phyloP scores from a whole-genome alignment of 1,140 invertebrate genomes.

The Papilio xuthus region DNA sequence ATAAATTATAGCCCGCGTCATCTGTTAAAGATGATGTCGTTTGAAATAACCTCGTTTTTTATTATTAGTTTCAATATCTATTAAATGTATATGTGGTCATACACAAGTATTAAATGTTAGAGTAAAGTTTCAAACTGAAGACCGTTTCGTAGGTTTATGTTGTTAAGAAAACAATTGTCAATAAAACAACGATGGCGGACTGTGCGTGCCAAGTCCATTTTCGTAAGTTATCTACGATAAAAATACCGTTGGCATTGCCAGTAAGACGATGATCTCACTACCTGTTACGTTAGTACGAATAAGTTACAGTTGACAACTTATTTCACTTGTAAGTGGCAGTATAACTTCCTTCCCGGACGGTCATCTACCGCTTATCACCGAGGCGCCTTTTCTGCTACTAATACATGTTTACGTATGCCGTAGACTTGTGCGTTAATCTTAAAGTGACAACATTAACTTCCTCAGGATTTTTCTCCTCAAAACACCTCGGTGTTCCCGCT shows the following conservation, averaged over 20 bases:
- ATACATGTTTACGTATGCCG: background rate
- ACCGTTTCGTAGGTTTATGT: background rate
- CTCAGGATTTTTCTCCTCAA: background rate
- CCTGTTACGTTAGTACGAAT: conserved; percentile 17
- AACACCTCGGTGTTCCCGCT: no score
- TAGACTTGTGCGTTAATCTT: background rate
- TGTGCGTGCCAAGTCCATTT: conserved; percentile 19
- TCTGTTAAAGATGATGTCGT: background rate
- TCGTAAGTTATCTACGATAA: conserved; percentile 24
- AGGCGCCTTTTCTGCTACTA: background rate
- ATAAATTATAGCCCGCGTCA: conserved; percentile 11
- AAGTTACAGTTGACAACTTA: conserved; percentile 15
- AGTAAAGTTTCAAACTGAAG: background rate
- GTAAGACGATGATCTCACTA: conserved; percentile 14
- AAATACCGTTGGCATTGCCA: conserved; percentile 22
- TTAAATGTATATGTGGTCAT: background rate
- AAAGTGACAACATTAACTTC: background rate
- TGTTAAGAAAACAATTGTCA: conserved; percentile 17
- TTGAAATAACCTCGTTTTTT: background rate
- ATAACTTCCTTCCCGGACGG: conserved; percentile 13
- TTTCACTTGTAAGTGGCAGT: background rate
- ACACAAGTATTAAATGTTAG: background rate
- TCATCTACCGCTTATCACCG: background rate
- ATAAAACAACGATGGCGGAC: conserved; percentile 2
- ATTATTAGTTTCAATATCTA: conserved; percentile 1